Evolutionary conservation across 2,113 vertebrate genomes (phyloP).

Genomic region (Nothocercus julius): DNA sequence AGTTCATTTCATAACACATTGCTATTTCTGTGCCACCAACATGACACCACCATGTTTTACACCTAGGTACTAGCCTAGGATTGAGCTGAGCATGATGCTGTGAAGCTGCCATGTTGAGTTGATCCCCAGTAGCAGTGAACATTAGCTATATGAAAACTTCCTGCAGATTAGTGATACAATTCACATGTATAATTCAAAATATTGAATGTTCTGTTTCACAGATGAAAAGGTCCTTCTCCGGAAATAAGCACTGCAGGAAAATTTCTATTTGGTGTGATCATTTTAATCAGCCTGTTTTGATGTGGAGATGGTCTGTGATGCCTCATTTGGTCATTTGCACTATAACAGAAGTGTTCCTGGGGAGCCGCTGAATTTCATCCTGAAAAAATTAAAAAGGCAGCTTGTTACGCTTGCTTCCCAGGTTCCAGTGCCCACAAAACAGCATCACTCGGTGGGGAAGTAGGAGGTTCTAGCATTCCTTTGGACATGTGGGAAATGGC

Average conservation of each 20-base stretch:
- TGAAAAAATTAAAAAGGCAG: constrained; percentile 34
- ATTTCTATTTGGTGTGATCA: background rate
- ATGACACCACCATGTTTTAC: background rate
- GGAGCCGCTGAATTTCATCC: background rate
- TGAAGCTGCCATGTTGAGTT: background rate
- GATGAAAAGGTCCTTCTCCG: background rate
- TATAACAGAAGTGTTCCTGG: background rate
- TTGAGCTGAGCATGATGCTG: background rate
- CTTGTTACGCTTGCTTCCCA: constrained; percentile 38
- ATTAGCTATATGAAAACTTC: background rate
- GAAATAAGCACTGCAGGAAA: background rate
- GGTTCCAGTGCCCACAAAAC: constrained; percentile 47
- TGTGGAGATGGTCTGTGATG: constrained; percentile 4
- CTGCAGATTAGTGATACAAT: background rate
- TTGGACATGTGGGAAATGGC: constrained; percentile 68
- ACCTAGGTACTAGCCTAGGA: background rate
- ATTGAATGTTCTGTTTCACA: background rate
- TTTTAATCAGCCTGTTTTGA: constrained; percentile 6
- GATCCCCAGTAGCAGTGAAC: background rate
- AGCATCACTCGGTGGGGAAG: constrained; percentile 55
- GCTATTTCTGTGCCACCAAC: background rate
- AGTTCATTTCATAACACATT: background rate
- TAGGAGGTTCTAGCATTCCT: constrained; percentile 63
- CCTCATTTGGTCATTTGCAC: constrained; percentile 9
- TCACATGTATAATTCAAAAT: background rate